phyloP scores from a whole-genome alignment of 2,113 vertebrate species.

The Chitala chitala region DNA sequence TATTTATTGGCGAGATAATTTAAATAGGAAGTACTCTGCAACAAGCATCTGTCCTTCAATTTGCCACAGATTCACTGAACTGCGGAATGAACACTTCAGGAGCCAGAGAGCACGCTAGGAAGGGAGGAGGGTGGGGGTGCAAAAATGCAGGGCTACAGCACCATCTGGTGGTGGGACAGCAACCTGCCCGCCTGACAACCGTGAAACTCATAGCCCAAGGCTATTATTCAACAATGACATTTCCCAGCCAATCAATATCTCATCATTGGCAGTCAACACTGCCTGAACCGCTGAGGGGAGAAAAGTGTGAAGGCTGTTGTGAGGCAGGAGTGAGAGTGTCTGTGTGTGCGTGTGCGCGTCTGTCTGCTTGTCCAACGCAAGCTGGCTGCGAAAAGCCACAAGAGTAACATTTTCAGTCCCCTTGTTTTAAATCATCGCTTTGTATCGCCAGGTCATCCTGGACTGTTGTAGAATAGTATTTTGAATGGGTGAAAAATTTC shows the following conservation, averaged over 20 bases:
- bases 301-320: background rate
- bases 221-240: constrained; percentile 34
- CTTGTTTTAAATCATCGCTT: background rate
- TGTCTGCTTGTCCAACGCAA: background rate
- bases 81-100: background rate
- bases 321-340: background rate
- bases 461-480: too few species aligned
- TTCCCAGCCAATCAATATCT: constrained; percentile 35
- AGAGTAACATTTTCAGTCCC: background rate
- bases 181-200: background rate
- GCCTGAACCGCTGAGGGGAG: constrained; percentile 13
- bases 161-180: constrained; percentile 29
- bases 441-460: too few species aligned
- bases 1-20: constrained; percentile 15
- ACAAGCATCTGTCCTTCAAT: constrained; percentile 25
- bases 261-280: constrained; percentile 36
- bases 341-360: background rate
- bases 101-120: background rate
- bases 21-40: constrained; percentile 14
- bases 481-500: too few species aligned
- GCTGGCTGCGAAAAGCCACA: background rate
- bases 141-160: constrained; percentile 19
- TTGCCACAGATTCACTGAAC: constrained; percentile 20
- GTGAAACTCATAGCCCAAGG: constrained; percentile 13
- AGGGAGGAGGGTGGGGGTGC: background rate